Evolutionary conservation across 2,888 invertebrate genomes (phyloP).

Genomic region (Chalcosyrphus nemorum): DNA sequence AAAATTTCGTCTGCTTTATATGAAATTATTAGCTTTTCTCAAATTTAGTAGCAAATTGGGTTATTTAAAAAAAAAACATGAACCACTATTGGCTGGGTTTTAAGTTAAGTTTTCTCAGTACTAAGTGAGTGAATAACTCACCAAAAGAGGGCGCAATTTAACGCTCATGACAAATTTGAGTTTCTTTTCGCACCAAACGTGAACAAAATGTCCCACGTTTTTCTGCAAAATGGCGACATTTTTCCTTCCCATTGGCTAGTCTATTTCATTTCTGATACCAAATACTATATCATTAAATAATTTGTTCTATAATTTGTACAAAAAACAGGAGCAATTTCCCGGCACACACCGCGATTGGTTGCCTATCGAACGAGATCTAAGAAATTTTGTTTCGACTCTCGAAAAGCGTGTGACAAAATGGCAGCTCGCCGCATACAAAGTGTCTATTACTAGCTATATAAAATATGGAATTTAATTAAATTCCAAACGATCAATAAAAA

Average conservation of each 20-base stretch:
- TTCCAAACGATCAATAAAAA: conserved; percentile 46
- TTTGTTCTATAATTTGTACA: conserved; percentile 28
- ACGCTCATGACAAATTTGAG: too few species aligned
- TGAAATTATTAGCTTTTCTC: too few species aligned
- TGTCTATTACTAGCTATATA: conserved; percentile 13
- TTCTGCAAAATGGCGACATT: conserved; percentile 35
- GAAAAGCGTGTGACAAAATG: conserved; percentile 55
- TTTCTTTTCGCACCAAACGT: too few species aligned
- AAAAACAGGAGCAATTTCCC: not conserved
- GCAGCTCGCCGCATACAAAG: conserved; percentile 16
- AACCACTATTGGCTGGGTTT: too few species aligned
- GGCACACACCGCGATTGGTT: conserved; percentile 27
- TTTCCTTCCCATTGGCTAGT: not conserved
- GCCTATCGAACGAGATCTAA: conserved; percentile 25
- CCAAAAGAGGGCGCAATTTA: too few species aligned
- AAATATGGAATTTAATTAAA: conserved; percentile 61
- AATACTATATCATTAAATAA: conserved; percentile 21
- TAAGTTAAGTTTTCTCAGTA: too few species aligned
- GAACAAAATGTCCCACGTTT: too few species aligned
- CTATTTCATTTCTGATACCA: not conserved
- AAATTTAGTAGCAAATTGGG: too few species aligned
- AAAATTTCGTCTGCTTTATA: too few species aligned
- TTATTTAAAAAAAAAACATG: too few species aligned
- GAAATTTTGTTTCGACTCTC: conserved; percentile 16
- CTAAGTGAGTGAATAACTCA: too few species aligned